A percentile compares a stretch with the other conserved stretches of the same genome.
phyloP scores from a whole-genome alignment of 2,797 vertebrate genomes.

The Acanthurus leucopareius region DNA sequence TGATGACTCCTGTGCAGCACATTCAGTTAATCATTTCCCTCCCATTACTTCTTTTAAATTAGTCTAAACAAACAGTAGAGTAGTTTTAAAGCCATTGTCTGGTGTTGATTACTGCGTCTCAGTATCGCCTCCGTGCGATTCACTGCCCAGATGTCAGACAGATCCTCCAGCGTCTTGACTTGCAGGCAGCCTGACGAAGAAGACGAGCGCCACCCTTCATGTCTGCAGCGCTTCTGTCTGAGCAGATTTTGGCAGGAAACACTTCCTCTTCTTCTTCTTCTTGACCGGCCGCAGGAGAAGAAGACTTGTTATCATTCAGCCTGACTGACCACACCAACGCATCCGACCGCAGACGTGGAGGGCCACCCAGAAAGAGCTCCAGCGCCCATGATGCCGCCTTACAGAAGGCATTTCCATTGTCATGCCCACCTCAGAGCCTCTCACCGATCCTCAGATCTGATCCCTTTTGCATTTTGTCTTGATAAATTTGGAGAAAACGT shows the following conservation, averaged over 20 bases:
- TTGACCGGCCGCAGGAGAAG: slow-evolving; percentile 32
- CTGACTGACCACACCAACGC: slow-evolving; percentile 54
- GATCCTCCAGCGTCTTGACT: slow-evolving; percentile 28
- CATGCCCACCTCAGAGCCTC: slow-evolving; percentile 36
- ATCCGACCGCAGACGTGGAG: slow-evolving; percentile 62
- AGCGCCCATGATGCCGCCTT: slow-evolving; percentile 48
- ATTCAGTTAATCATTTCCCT: not conserved
- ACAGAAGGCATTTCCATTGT: slow-evolving; percentile 58
- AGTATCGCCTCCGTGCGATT: slow-evolving; percentile 45
- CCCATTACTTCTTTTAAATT: slow-evolving; percentile 28
- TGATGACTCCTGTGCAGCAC: not conserved
- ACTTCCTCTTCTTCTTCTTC: slow-evolving; percentile 48
- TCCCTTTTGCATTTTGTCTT: slow-evolving; percentile 26
- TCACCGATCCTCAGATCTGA: slow-evolving; percentile 1
- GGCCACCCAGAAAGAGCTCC: slow-evolving; percentile 76
- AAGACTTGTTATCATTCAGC: slow-evolving; percentile 55
- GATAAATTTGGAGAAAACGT: slow-evolving; percentile 53
- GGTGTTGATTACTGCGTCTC: slow-evolving; percentile 64
- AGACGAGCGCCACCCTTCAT: slow-evolving; percentile 49
- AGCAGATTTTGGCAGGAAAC: slow-evolving; percentile 39
- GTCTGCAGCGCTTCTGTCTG: slow-evolving; percentile 69
- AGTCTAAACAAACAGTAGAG: slow-evolving; percentile 59
- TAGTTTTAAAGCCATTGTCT: slow-evolving; percentile 57
- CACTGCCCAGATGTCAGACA: slow-evolving; percentile 66
- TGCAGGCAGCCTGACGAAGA: slow-evolving; percentile 36